Evolutionary conservation across 1,140 invertebrate species (phyloP).

Genomic region (Rhizoglyphus robini): DNA sequence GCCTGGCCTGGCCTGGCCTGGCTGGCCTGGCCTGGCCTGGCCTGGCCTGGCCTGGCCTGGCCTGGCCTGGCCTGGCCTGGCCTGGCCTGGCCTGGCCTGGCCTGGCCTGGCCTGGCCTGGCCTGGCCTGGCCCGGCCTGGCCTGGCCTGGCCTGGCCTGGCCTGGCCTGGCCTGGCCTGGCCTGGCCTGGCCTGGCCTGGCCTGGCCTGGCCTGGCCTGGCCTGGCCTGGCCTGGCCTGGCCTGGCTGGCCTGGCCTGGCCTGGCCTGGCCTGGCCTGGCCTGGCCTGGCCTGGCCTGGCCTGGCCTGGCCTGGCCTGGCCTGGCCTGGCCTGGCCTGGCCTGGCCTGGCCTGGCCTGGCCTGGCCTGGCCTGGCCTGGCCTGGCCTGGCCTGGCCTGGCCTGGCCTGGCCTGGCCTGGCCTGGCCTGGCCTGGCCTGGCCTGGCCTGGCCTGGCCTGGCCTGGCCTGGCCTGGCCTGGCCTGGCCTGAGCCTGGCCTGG

Average conservation of each 20-base stretch:
- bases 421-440: constrained; percentile 27
- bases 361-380: constrained; percentile 28
- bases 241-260: constrained; percentile 26
- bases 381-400: constrained; percentile 27
- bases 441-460: constrained; percentile 27
- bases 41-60: constrained; percentile 28
- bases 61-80: constrained; percentile 28
- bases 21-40: constrained; percentile 26
- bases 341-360: constrained; percentile 28
- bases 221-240: constrained; percentile 28
- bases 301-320: constrained; percentile 27
- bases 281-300: constrained; percentile 28
- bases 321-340: constrained; percentile 28
- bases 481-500: constrained; percentile 27
- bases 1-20: too few species aligned
- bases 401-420: constrained; percentile 28
- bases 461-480: constrained; percentile 26
- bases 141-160: constrained; percentile 27
- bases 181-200: constrained; percentile 29
- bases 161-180: constrained; percentile 27
- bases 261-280: constrained; percentile 27
- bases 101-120: constrained; percentile 28
- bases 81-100: constrained; percentile 28
- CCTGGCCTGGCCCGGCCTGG: constrained; percentile 28
- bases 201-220: constrained; percentile 25